phyloP scores from a whole-genome alignment of 2,888 invertebrate species.

The Nemoura dubitans region DNA sequence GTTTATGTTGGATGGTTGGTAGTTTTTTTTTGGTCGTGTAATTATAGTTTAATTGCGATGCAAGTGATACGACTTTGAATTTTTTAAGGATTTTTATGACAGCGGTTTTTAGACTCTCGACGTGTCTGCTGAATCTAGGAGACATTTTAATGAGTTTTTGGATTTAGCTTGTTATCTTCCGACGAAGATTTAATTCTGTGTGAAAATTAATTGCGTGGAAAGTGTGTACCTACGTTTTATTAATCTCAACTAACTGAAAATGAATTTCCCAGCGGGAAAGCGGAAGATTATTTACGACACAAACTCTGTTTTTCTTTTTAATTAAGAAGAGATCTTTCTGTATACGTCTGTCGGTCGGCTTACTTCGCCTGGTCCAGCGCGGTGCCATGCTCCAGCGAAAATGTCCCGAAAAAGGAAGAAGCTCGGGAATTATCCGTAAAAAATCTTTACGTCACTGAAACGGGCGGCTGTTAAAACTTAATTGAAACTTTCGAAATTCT shows the following conservation, averaged over 20 bases:
- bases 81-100: not conserved
- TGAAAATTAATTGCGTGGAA: not conserved
- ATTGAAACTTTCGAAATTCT: not conserved
- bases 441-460: not conserved
- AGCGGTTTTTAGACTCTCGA: not conserved
- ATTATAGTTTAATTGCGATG: too few species aligned
- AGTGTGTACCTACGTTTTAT: not conserved
- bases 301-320: not conserved
- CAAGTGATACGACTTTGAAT: too few species aligned
- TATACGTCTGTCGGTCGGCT: not conserved
- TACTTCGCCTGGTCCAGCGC: not conserved
- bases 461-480: not conserved
- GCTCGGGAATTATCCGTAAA: not conserved
- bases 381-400: not conserved
- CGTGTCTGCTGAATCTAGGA: not conserved
- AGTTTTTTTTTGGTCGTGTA: not conserved
- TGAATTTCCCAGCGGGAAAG: not conserved
- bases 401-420: not conserved
- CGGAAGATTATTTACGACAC: not conserved
- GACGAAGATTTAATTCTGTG: not conserved
- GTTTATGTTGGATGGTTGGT: not conserved
- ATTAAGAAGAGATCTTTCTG: not conserved
- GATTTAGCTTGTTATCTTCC: not conserved
- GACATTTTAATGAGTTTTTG: constrained; percentile 4
- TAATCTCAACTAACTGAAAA: not conserved